Conservation (phyloP, 2,113 vertebrate genomes). For the Elephas maximus region DNA sequence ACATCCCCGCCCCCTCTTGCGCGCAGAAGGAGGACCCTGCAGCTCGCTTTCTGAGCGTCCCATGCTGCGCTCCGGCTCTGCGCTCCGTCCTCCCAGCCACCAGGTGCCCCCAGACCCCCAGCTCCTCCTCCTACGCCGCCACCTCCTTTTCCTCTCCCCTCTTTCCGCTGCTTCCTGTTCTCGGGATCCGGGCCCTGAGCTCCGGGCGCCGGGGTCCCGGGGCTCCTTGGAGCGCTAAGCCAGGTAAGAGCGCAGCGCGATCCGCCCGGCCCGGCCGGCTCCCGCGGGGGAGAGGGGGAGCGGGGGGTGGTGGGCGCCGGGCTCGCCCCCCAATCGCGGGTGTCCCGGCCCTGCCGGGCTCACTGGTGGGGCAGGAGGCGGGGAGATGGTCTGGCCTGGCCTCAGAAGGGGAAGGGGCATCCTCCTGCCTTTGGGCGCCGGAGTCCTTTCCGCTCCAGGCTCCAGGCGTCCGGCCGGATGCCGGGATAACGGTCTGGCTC, state of each 20-base stretch:
- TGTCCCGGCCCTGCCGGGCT: not conserved
- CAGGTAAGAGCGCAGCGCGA: conserved; percentile 71
- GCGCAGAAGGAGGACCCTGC: not conserved
- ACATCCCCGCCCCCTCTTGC: too few relatives aligned
- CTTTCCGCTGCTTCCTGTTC: conserved; percentile 54
- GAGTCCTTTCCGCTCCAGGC: not conserved
- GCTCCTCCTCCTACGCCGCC: conserved; percentile 37
- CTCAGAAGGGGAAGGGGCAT: not conserved
- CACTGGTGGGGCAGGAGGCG: not conserved
- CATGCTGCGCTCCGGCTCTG: not conserved
- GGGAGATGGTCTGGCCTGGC: not conserved
- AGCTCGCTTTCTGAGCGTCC: rapidly evolving
- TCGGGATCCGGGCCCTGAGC: conserved; percentile 12
- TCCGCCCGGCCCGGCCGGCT: too few relatives aligned
- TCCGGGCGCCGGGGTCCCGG: not conserved
- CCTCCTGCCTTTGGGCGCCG: not conserved
- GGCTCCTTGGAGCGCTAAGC: conserved; percentile 63
- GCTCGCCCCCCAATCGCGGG: not conserved
- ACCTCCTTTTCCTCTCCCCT: conserved; percentile 40
- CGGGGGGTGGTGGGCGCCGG: not conserved
- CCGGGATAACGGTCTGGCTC: not conserved
- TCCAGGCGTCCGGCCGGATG: not conserved
- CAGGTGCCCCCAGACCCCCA: conserved; percentile 87
- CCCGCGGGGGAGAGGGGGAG: not conserved
- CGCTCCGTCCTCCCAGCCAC: conserved; percentile 87